Conservation (phyloP, 2,113 vertebrate genomes). For the Morone saxatilis region DNA sequence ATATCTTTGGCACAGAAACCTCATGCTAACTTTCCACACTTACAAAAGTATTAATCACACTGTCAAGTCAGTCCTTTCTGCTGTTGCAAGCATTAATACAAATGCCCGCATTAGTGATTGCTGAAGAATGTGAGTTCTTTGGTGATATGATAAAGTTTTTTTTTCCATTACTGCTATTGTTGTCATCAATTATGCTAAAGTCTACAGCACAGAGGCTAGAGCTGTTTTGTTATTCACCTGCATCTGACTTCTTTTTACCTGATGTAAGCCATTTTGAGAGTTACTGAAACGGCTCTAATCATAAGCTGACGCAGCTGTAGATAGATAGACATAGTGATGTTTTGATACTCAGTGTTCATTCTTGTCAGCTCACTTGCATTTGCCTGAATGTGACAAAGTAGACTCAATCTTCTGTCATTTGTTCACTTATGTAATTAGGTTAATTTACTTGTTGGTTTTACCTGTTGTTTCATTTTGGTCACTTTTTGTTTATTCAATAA, state of each 20-base stretch:
- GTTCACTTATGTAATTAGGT: too few species aligned
- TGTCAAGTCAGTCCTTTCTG: conserved; percentile 46
- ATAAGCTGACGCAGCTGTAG: conserved; percentile 30
- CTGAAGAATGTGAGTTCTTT: not conserved
- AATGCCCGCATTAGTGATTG: conserved; percentile 14
- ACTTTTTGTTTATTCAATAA: too few species aligned
- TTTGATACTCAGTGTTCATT: conserved; percentile 46
- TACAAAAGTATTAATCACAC: conserved; percentile 53
- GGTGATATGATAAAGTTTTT: conserved; percentile 6
- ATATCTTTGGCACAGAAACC: conserved; percentile 54
- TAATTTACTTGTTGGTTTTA: too few species aligned
- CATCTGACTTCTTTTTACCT: conserved; percentile 20
- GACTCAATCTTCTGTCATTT: too few species aligned
- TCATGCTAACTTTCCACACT: conserved; percentile 33
- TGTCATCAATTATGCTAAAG: conserved; percentile 10
- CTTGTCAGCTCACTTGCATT: conserved; percentile 20
- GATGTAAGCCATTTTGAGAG: conserved; percentile 33
- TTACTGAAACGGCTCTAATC: conserved; percentile 34
- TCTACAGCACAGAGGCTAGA: not conserved
- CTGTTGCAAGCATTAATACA: conserved; percentile 19
- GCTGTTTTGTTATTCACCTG: conserved; percentile 12
- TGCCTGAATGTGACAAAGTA: too few species aligned
- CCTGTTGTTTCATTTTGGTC: too few species aligned
- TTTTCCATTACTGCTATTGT: conserved; percentile 18
- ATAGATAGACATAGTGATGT: not conserved